Evolutionary conservation across 2,888 invertebrate species (phyloP), one percentile per base, ranked within the genome.

Genomic region (Xylota segnis): DNA sequence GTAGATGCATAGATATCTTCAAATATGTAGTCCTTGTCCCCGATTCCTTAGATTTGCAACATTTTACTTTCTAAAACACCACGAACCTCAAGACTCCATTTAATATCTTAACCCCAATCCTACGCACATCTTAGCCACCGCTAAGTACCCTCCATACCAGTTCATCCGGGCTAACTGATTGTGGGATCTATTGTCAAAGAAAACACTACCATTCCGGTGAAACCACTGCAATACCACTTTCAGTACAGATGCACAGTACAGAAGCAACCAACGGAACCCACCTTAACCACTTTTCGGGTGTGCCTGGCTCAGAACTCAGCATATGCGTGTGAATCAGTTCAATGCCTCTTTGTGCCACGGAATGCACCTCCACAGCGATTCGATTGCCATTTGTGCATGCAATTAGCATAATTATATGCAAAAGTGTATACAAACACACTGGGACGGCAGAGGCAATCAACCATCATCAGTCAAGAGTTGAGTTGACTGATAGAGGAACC

Each of bases 391-490:
- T 71, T 76, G 63, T 56, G 59, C 71, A 84, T 75, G 70, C 84
- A 84, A 84, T 84, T 84, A 81, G 81, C 84, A 84, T 84, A 76
- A 79, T 79, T 77, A 70, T 63, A 54, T 54, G 54, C 66, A 40
- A n/a, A n/a, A 59, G 27, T 23, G 18, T 37, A 37, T 43, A 40
- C 16, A 45, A n/a, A 47, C 43, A 43, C 18, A 43, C 7, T 68
- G 27, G 40, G 14, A n/a, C 40, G 27, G 37, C 34, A 71, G 58
- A 58, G 34, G 71, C 71, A 71, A 71, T 71, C 71, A 76, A 66
- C 75, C 61, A 37, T 61, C 61, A 72, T 52, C 72, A 50, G 71
- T 47, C 61, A 72, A 59, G 16, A 68, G 59, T 59, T 50, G 58
- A 59, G 32, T 52, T 50, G 68, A 77, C 68, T 68, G 68, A 61